Evolutionary conservation across 35 echinoderm and acorn worm genomes (phyloP), one percentile per base, ranked within the genome.

Genomic region (Chiridota heheva): DNA sequence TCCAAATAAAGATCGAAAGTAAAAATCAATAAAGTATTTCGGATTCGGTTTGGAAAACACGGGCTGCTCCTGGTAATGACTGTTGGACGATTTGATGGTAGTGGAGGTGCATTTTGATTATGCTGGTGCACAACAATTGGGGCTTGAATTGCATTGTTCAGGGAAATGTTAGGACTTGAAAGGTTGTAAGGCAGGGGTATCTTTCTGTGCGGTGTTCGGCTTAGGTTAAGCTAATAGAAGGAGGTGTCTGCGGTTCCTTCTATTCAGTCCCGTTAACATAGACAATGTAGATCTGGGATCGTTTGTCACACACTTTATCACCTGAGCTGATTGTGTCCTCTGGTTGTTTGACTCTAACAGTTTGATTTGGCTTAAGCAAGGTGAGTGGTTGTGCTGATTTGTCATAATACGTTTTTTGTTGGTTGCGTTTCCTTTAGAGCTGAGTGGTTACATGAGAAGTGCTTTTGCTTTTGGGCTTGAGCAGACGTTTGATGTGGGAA

Each of bases 281-380:
- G 12, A 82, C 63, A 16, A 82, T 71, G 53, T 89, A 76, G 77
- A 74, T 10, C 68, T 55, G n/a, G 87, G 77, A 4, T 73, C 25
- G 20, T 35, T 36, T 4, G 16, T n/a, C 13, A 0, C 0, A 7
- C 39, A 1, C 3, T 73, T 31, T 0, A 89, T 56, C 1, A 65
- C 40, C 77, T 79, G 24, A 89, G 67, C 33, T 67, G 67, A 83
- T 65, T 60, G 58, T 75, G 44, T 66, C 86, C 86, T 47, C 72
- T 58, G 18, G 7, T n/a, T 66, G 87, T 63, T 58, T 89, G 78
- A 12, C 46, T n/a, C 59, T 36, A 25, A 89, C 57, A 28, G 67
- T 56, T 72, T 89, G 67, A 1, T 70, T 80, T 38, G 87, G 78
- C 13, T 42, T 69, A 17, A 89, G 61, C 40, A 69, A 79, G 24